A percentile compares a stretch with the other conserved stretches of the same genome.
These are phyloP conservation scores for Coracopsis vasa DNA, from an alignment of 2,113 vertebrate genomes.

Conservation along the genomic window DNA sequence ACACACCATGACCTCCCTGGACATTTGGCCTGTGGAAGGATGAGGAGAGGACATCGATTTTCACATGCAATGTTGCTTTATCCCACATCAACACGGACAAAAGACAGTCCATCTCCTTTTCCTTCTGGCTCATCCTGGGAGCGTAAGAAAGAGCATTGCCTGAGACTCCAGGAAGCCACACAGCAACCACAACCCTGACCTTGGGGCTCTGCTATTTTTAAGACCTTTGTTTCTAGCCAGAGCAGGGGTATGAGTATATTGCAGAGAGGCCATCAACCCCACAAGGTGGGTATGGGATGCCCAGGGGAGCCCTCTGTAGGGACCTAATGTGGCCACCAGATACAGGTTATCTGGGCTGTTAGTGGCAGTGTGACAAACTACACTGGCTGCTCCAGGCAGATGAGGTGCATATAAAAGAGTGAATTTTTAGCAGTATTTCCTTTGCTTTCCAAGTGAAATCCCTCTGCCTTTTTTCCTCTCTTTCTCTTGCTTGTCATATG, in stretches of 20 bases:
- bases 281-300: background rate
- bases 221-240: background rate
- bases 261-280: background rate
- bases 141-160: background rate
- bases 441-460: background rate
- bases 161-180: background rate
- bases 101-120: background rate
- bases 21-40: background rate
- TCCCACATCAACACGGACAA: background rate
- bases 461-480: background rate
- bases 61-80: background rate
- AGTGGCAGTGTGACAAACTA: background rate
- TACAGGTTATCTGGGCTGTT: background rate
- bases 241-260: background rate
- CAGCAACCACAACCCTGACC: background rate
- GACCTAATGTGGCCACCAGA: accelerated
- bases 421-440: background rate
- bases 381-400: background rate
- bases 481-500: background rate
- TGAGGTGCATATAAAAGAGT: background rate
- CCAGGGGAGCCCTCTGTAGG: background rate
- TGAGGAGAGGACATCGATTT: accelerated
- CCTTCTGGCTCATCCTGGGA: background rate
- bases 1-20: background rate
- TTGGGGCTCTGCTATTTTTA: background rate